Evolutionary conservation across 2,797 vertebrate species (phyloP).

Genomic region (Poecilia wingei): DNA sequence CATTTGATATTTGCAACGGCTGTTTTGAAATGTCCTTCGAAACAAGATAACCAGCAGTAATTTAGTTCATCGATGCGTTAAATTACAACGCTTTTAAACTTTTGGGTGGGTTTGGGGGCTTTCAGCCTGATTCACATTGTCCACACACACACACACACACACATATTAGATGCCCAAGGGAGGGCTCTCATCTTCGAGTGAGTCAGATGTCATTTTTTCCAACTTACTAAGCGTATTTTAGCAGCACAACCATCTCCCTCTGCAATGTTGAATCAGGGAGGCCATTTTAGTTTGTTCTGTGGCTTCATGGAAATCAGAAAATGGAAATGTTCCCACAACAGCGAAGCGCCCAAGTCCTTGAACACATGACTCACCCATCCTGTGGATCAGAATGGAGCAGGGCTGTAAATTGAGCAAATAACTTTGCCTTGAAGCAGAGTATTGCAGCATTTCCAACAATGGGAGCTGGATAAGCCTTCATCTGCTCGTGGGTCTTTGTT

Average conservation of each 20-base stretch:
- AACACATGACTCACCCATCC: slow-evolving; percentile 81
- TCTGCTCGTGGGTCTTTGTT: slow-evolving; percentile 47
- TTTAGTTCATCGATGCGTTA: neutral
- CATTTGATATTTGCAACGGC: neutral
- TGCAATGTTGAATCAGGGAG: slow-evolving; percentile 64
- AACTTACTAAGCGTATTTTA: slow-evolving; percentile 57
- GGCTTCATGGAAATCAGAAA: slow-evolving; percentile 79
- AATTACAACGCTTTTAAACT: slow-evolving; percentile 7
- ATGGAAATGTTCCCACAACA: slow-evolving; percentile 81
- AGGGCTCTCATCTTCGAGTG: slow-evolving; percentile 39
- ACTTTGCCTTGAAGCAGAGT: slow-evolving; percentile 53
- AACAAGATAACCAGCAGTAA: neutral
- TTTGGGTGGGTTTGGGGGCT: slow-evolving; percentile 18
- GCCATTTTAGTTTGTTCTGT: slow-evolving; percentile 80
- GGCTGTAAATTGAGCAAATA: slow-evolving; percentile 75
- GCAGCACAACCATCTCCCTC: slow-evolving; percentile 50
- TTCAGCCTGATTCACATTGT: slow-evolving; percentile 18
- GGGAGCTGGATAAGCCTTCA: slow-evolving; percentile 55
- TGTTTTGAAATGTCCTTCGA: neutral
- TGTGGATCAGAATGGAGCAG: slow-evolving; percentile 72
- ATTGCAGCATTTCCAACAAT: slow-evolving; percentile 46
- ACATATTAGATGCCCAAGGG: slow-evolving; percentile 40
- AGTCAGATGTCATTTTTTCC: slow-evolving; percentile 71
- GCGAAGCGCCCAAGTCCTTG: slow-evolving; percentile 66
- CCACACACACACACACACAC: slow-evolving; percentile 5